These are phyloP conservation scores for Phoxinus dragarum DNA, from an alignment of 2,797 vertebrate species.

Conservation along the genomic window DNA sequence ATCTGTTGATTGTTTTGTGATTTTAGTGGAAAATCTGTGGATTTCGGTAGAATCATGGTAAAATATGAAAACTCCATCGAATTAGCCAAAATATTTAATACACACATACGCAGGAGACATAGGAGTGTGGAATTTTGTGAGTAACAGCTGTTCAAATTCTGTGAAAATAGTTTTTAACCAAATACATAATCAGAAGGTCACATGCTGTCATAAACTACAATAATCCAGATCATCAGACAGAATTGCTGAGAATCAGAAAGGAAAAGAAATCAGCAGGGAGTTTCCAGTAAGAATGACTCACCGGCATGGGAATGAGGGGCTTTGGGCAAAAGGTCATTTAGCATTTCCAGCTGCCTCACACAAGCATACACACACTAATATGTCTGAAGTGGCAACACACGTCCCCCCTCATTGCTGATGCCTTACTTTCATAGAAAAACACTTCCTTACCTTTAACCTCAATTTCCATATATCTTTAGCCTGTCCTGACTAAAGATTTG, in stretches of 20 bases:
- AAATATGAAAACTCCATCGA: background rate
- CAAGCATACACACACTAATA: background rate
- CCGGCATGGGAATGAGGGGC: constrained; percentile 4
- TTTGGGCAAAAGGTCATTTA: constrained; percentile 30
- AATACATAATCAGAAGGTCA: background rate
- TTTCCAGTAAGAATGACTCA: constrained; percentile 67
- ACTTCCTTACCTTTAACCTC: constrained; percentile 52
- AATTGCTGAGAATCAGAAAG: background rate
- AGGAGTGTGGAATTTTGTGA: background rate
- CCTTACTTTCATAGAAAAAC: constrained; percentile 56
- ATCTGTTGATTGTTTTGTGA: background rate
- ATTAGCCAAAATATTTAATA: background rate
- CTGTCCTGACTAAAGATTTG: constrained; percentile 16
- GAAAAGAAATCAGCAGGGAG: background rate
- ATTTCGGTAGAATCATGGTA: background rate
- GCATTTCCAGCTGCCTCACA: background rate
- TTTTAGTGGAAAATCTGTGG: background rate
- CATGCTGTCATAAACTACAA: background rate
- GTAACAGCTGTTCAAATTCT: background rate
- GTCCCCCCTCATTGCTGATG: constrained; percentile 60
- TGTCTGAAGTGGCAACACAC: constrained; percentile 22
- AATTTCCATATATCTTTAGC: constrained; percentile 40
- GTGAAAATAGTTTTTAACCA: background rate
- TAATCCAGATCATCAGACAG: background rate
- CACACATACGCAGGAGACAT: background rate